A percentile compares a stretch with the other conserved stretches of the same genome.
Evolutionary conservation across 53 echinoderm and acorn worm genomes (phyloP).

Genomic region (Actinopyga echinites): DNA sequence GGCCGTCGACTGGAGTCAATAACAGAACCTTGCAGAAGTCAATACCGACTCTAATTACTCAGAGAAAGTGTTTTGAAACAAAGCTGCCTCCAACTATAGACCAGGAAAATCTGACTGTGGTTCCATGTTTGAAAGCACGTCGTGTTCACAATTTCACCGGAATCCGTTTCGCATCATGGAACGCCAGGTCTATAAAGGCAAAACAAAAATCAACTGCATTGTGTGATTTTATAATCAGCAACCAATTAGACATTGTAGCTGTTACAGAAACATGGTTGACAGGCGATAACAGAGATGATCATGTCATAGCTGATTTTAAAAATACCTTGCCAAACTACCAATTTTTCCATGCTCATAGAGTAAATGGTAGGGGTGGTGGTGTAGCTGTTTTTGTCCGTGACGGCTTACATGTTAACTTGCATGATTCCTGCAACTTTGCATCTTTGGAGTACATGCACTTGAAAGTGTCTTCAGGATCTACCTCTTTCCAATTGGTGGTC

Average conservation of each 20-base stretch:
- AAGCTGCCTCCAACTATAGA: too few species aligned
- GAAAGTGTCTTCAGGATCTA: background rate
- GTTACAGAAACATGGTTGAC: conserved; percentile 32
- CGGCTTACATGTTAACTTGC: background rate
- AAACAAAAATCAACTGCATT: conserved; percentile 27
- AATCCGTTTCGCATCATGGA: conserved; percentile 51
- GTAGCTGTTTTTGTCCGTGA: conserved; percentile 21
- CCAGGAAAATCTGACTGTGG: too few species aligned
- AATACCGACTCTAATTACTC: too few species aligned
- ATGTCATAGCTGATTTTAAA: background rate
- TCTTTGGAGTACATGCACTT: conserved; percentile 18
- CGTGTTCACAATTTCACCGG: background rate
- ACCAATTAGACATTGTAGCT: conserved; percentile 6
- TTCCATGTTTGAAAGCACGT: too few species aligned
- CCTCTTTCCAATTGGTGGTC: background rate
- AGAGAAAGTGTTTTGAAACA: too few species aligned
- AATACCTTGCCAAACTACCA: conserved; percentile 33
- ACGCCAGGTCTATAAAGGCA: conserved; percentile 60
- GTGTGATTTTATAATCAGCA: conserved; percentile 39
- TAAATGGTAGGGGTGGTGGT: background rate
- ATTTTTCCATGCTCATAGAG: conserved; percentile 9
- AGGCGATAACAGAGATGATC: background rate
- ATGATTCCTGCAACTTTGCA: background rate
- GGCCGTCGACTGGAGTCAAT: too few species aligned
- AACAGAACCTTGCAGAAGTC: too few species aligned